Percentiles rank a stretch among this genome's conserved stretches.
These are phyloP conservation scores for Aurelia sp. DNA, from an alignment of 30 jellyfish, hydroid and myxozoan species.

Conservation along the genomic window DNA sequence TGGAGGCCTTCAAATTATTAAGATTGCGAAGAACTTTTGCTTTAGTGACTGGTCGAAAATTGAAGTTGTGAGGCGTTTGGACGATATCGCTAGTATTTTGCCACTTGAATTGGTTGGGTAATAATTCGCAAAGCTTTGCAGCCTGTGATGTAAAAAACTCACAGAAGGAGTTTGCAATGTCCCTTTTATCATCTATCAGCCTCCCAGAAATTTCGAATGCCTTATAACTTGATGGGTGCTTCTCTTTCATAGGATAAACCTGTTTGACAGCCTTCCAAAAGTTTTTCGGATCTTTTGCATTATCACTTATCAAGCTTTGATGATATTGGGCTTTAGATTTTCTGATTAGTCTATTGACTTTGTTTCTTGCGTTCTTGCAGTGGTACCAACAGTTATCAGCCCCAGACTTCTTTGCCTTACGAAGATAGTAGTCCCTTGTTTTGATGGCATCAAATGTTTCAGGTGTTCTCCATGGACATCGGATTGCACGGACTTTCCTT, in stretches of 20 bases:
- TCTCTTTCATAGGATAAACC: slow-evolving; percentile 3
- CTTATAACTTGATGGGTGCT: slow-evolving; percentile 26
- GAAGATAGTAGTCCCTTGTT: too few species aligned
- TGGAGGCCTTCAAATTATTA: too few species aligned
- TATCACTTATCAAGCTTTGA: slow-evolving; percentile 17
- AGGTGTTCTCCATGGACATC: too few species aligned
- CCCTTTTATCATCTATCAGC: slow-evolving; percentile 64
- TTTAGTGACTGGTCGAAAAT: too few species aligned
- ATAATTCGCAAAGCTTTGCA: slow-evolving; percentile 68
- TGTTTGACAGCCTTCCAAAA: too few species aligned
- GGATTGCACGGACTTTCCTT: slow-evolving; percentile 56
- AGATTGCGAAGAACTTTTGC: too few species aligned
- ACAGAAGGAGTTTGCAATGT: slow-evolving; percentile 71
- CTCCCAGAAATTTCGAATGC: slow-evolving; percentile 62
- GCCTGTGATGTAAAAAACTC: slow-evolving; percentile 72
- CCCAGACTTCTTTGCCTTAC: slow-evolving; percentile 34
- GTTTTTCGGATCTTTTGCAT: slow-evolving; percentile 28
- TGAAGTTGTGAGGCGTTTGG: too few species aligned
- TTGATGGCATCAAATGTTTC: too few species aligned
- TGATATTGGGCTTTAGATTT: slow-evolving; percentile 34
- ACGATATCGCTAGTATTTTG: too few species aligned
- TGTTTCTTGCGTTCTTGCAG: slow-evolving; percentile 45
- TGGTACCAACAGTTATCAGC: slow-evolving; percentile 27
- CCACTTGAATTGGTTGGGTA: too few species aligned
- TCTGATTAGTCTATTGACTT: slow-evolving; percentile 22